Evolutionary conservation across 2,113 vertebrate genomes (phyloP).

Genomic region (Zeus faber): DNA sequence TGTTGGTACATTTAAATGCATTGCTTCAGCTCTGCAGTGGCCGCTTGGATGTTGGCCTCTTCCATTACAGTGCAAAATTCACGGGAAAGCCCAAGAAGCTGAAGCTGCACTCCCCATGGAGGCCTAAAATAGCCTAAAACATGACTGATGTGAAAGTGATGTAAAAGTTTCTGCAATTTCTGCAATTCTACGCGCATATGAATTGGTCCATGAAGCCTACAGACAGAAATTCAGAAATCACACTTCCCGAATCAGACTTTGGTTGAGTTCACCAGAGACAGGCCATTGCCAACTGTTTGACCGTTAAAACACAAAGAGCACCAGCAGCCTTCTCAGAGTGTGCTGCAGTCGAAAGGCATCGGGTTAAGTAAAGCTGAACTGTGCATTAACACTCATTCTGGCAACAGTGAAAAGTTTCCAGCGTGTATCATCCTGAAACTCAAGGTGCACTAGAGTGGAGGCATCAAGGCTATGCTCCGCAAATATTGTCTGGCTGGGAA

Average conservation of each 20-base stretch:
- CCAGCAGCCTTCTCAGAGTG: too few species aligned
- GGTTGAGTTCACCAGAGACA: too few species aligned
- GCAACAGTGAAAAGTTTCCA: too few species aligned
- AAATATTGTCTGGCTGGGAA: slow-evolving; percentile 7
- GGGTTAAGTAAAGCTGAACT: too few species aligned
- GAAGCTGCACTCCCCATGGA: neutral
- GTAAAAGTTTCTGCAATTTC: too few species aligned
- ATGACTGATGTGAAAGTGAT: too few species aligned
- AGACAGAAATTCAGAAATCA: neutral
- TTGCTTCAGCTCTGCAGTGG: neutral
- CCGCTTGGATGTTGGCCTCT: neutral
- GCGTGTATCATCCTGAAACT: slow-evolving; percentile 6
- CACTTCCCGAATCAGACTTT: neutral
- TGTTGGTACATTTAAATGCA: neutral
- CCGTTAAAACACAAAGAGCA: too few species aligned
- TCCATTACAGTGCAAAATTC: neutral
- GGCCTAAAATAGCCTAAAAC: neutral
- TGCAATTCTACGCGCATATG: neutral
- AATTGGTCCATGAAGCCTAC: neutral
- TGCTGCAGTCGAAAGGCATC: too few species aligned
- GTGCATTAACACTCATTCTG: too few species aligned
- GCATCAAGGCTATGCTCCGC: slow-evolving; percentile 1
- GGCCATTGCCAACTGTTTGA: too few species aligned
- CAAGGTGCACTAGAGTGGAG: slow-evolving; percentile 9
- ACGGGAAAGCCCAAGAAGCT: neutral